A percentile compares a stretch with the other conserved stretches of the same genome.
phyloP scores from a whole-genome alignment of 2,113 vertebrate species.

The Loxodonta africana region DNA sequence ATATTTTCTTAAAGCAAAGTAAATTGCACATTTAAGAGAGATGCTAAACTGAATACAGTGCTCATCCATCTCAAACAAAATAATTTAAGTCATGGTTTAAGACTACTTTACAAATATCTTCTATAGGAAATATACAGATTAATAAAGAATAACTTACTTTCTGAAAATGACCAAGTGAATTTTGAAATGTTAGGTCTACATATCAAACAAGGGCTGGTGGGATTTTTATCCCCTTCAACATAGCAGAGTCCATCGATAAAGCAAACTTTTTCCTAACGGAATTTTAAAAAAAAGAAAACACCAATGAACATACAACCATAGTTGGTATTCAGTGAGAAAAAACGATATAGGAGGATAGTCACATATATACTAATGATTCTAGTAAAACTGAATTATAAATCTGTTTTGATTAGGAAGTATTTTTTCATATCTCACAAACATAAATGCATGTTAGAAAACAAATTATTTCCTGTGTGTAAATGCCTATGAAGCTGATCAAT shows the following conservation, averaged over 20 bases:
- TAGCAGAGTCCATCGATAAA: slow-evolving; percentile 93
- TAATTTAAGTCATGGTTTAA: background rate
- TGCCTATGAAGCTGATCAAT: background rate
- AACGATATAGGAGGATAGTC: background rate
- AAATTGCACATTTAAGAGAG: background rate
- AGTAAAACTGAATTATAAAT: background rate
- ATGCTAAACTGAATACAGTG: slow-evolving; percentile 19
- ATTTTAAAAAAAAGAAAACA: slow-evolving; percentile 42
- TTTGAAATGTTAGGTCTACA: slow-evolving; percentile 93
- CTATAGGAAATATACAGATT: background rate
- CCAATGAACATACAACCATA: background rate
- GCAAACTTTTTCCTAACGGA: slow-evolving; percentile 93
- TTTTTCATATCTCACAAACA: background rate
- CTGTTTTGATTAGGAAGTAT: background rate
- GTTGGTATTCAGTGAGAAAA: background rate
- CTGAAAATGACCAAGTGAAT: slow-evolving; percentile 92
- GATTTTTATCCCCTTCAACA: slow-evolving; percentile 89
- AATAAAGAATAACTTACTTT: slow-evolving; percentile 90
- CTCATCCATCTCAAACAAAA: background rate
- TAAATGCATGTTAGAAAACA: slow-evolving; percentile 14
- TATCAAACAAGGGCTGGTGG: slow-evolving; percentile 91
- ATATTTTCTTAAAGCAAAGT: background rate
- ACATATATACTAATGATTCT: background rate
- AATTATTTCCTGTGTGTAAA: background rate
- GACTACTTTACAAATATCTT: background rate